Conservation (phyloP, 2,888 invertebrate species). For the Heteropelma amictum region DNA sequence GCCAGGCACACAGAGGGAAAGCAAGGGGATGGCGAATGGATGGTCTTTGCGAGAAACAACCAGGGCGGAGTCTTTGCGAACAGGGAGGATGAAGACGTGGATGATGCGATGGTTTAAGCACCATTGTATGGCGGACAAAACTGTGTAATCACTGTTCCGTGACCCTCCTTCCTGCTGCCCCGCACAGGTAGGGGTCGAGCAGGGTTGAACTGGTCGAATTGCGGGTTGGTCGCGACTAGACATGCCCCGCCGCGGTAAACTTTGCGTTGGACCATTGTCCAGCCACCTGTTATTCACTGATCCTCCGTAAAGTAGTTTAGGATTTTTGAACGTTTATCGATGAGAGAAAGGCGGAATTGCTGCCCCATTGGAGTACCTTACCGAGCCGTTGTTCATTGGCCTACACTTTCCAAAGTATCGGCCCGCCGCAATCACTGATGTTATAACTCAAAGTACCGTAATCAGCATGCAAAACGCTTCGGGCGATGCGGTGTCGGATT, state of each 20-base stretch:
- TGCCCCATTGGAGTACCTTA: too few relatives aligned
- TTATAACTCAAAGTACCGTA: too few relatives aligned
- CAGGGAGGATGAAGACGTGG: constrained; percentile 60
- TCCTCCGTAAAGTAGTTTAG: too few relatives aligned
- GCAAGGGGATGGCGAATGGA: constrained; percentile 14
- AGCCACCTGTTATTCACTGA: not conserved
- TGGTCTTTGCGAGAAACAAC: constrained; percentile 24
- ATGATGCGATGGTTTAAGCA: constrained; percentile 40
- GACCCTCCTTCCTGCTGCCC: not conserved
- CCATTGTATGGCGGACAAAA: constrained; percentile 32
- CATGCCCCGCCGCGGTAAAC: too few relatives aligned
- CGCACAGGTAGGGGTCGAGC: constrained; percentile 9
- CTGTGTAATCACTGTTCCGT: constrained; percentile 61
- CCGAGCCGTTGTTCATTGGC: not conserved
- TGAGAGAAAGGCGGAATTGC: too few relatives aligned
- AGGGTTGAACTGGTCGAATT: constrained; percentile 30
- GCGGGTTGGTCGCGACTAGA: too few relatives aligned
- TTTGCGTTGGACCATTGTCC: too few relatives aligned
- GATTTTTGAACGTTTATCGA: too few relatives aligned
- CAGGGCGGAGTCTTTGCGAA: constrained; percentile 28
- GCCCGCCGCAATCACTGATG: too few relatives aligned
- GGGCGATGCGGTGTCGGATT: too few relatives aligned
- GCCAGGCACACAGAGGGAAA: not conserved
- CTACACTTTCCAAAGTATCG: not conserved
- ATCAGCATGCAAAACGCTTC: too few relatives aligned